Conservation (phyloP, 2,113 vertebrate species). For the Benitochromis conjunctus region DNA sequence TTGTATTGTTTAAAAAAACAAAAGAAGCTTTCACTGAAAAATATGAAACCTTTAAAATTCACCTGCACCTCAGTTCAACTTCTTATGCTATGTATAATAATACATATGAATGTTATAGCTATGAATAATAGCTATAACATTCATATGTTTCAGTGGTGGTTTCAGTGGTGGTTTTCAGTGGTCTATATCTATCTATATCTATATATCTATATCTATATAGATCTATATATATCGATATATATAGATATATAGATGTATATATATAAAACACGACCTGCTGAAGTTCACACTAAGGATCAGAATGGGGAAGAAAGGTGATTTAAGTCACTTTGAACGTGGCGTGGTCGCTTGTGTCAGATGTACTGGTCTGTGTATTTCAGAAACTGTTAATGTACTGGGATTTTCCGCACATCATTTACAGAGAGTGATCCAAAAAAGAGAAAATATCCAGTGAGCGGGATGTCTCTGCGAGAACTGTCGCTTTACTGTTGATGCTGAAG, state of each 20-base stretch:
- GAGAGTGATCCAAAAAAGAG: fast-evolving
- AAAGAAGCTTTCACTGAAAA: not conserved
- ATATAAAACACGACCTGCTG: not conserved
- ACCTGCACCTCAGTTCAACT: not conserved
- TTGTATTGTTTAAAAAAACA: not conserved
- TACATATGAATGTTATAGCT: too few relatives aligned
- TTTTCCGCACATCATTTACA: not conserved
- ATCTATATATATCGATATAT: too few relatives aligned
- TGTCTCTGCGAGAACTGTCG: not conserved
- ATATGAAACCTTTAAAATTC: not conserved
- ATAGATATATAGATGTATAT: too few relatives aligned
- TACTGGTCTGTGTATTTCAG: not conserved
- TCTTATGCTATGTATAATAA: not conserved
- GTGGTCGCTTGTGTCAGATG: fast-evolving
- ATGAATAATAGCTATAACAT: not conserved
- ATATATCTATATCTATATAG: too few relatives aligned
- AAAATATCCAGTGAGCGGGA: fast-evolving
- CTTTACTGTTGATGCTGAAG: not conserved
- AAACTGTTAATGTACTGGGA: not conserved
- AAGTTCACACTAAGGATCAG: not conserved
- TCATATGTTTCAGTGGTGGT: not conserved
- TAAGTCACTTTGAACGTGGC: not conserved
- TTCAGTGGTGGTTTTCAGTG: too few relatives aligned
- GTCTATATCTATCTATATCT: too few relatives aligned
- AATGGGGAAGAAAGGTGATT: not conserved